These are phyloP conservation scores for Pyrgilauda ruficollis DNA, from an alignment of 2,113 vertebrate genomes.

Conservation along the genomic window DNA sequence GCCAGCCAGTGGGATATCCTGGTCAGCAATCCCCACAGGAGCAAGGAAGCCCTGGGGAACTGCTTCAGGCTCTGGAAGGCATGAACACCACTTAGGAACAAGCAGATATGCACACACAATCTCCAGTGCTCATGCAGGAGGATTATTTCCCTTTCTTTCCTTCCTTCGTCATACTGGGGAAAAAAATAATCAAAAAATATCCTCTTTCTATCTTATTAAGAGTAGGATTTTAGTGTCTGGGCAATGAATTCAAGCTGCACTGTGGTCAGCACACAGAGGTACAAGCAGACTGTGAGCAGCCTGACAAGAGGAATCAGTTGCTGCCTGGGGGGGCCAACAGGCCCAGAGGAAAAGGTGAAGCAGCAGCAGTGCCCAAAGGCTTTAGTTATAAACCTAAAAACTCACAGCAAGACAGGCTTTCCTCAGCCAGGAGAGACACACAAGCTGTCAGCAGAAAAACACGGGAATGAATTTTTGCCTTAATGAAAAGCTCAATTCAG, in stretches of 20 bases:
- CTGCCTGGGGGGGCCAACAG: not conserved
- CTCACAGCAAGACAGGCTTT: not conserved
- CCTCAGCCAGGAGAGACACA: not conserved
- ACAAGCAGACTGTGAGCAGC: not conserved
- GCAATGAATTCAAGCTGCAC: not conserved
- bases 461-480: not conserved
- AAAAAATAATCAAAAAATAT: rapidly evolving
- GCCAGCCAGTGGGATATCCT: conserved; percentile 19
- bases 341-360: not conserved
- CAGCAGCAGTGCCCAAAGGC: not conserved
- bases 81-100: not conserved
- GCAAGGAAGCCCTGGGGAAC: not conserved
- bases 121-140: rapidly evolving
- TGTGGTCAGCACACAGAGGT: not conserved
- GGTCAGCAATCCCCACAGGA: not conserved
- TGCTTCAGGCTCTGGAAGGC: not conserved
- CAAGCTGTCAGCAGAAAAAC: not conserved
- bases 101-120: not conserved
- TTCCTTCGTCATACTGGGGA: rapidly evolving
- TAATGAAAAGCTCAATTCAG: not conserved
- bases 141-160: not conserved
- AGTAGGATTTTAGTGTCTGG: not conserved
- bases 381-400: not conserved
- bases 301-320: rapidly evolving
- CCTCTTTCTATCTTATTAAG: not conserved